phyloP scores from a whole-genome alignment of 2,113 vertebrate genomes.

The Callipepla californica region DNA sequence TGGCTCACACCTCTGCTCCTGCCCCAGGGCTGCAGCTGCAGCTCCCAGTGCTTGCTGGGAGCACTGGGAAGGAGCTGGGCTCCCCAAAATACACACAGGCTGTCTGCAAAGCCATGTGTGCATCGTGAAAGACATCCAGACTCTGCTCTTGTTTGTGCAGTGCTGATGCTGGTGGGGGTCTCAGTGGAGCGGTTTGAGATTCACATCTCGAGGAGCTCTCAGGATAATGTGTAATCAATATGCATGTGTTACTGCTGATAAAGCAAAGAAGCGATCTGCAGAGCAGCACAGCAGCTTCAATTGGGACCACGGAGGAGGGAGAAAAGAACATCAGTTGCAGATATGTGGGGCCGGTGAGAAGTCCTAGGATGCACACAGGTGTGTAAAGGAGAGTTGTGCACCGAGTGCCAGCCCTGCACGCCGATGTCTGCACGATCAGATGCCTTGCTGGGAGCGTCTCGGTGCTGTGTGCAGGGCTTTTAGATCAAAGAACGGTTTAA shows the following conservation, averaged over 20 bases:
- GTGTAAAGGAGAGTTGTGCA: rapidly evolving
- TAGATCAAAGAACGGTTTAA: slow-evolving; percentile 4
- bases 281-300: neutral
- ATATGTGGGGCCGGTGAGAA: neutral
- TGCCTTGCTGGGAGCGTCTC: neutral
- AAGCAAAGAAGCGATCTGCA: neutral
- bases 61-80: neutral
- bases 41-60: neutral
- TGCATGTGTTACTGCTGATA: neutral
- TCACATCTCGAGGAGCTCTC: neutral
- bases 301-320: neutral
- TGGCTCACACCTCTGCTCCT: neutral
- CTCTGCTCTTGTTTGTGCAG: neutral
- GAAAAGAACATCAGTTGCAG: rapidly evolving
- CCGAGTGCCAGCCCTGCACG: rapidly evolving
- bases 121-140: neutral
- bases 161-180: neutral
- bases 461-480: neutral
- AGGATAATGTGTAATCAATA: neutral
- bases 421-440: neutral
- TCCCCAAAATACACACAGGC: too few species aligned
- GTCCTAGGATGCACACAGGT: neutral
- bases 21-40: neutral
- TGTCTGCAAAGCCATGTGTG: neutral
- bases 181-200: neutral